A percentile compares a stretch with the other conserved stretches of the same genome.
Conservation (phyloP, 2,888 invertebrate genomes). For the Coecobrya sp. region DNA sequence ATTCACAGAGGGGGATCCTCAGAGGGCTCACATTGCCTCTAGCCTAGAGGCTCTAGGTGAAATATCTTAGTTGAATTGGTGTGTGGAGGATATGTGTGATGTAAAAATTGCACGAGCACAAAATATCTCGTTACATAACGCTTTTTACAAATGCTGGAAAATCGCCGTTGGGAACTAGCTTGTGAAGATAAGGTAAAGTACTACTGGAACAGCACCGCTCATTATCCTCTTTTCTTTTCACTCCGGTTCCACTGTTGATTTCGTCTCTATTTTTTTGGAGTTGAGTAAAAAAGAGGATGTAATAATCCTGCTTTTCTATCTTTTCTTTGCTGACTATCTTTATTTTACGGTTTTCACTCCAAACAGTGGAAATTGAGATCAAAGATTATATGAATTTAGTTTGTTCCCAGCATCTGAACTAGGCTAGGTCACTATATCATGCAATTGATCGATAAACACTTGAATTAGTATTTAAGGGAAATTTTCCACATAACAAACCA, state of each 20-base stretch:
- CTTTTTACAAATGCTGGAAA: slow-evolving; percentile 57
- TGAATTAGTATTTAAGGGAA: neutral
- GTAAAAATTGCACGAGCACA: neutral
- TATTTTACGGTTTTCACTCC: slow-evolving; percentile 4
- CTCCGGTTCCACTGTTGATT: neutral
- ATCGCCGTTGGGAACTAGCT: slow-evolving; percentile 71
- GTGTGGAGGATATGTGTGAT: neutral
- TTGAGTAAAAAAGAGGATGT: neutral
- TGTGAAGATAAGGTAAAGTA: slow-evolving; percentile 10
- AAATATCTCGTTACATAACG: slow-evolving; percentile 2
- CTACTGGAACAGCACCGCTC: neutral
- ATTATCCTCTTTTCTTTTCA: neutral
- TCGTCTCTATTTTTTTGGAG: slow-evolving; percentile 6
- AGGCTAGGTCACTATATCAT: neutral
- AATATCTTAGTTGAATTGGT: neutral
- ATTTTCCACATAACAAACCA: too few species aligned
- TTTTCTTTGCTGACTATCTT: neutral
- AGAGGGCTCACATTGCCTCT: neutral
- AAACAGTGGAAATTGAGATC: neutral
- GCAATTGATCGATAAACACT: neutral
- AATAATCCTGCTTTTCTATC: neutral
- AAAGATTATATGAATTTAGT: neutral
- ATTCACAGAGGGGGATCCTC: neutral
- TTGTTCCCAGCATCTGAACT: slow-evolving; percentile 30
- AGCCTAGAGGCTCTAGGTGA: too few species aligned